Evolutionary conservation across 35 echinoderm and acorn worm genomes (phyloP).

Genomic region (Eucidaris tribuloides): DNA sequence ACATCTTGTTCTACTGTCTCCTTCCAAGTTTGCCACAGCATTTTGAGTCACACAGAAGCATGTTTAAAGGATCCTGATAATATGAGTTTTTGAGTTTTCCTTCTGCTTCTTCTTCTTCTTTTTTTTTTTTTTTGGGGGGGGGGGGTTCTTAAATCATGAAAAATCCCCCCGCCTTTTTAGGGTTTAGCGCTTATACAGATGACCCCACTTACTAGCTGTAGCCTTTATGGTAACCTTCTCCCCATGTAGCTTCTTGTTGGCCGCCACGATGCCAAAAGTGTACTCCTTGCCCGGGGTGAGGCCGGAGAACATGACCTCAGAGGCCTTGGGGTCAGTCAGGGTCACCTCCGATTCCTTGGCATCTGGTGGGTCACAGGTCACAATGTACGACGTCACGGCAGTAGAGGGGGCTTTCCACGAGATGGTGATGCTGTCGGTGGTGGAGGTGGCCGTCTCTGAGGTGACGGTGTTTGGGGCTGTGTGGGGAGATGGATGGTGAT

Average conservation of each 20-base stretch:
- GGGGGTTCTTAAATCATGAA: no score
- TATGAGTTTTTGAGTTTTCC: no score
- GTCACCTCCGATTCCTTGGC: slow-evolving; percentile 57
- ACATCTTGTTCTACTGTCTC: no score
- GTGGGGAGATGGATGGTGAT: no score
- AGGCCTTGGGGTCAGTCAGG: slow-evolving; percentile 58
- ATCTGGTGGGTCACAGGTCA: slow-evolving; percentile 82
- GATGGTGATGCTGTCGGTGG: slow-evolving; percentile 56
- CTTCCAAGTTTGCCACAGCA: no score
- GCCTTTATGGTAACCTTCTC: slow-evolving; percentile 61
- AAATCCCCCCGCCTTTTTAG: no score
- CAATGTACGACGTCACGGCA: slow-evolving; percentile 58
- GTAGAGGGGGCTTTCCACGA: slow-evolving; percentile 64
- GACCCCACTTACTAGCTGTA: slow-evolving; percentile 64
- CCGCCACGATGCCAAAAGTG: slow-evolving; percentile 55
- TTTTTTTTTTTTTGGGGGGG: no score
- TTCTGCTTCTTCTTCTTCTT: no score
- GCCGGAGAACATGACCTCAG: slow-evolving; percentile 52
- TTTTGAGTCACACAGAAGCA: no score
- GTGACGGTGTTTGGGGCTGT: slow-evolving; percentile 73
- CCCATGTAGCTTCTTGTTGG: slow-evolving; percentile 56
- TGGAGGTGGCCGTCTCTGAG: slow-evolving; percentile 39
- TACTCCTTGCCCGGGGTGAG: slow-evolving; percentile 75
- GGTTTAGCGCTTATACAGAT: no score
- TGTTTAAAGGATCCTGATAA: no score